Conservation (phyloP, 2,797 vertebrate species). For the Microctenopoma stevenorrisi region DNA sequence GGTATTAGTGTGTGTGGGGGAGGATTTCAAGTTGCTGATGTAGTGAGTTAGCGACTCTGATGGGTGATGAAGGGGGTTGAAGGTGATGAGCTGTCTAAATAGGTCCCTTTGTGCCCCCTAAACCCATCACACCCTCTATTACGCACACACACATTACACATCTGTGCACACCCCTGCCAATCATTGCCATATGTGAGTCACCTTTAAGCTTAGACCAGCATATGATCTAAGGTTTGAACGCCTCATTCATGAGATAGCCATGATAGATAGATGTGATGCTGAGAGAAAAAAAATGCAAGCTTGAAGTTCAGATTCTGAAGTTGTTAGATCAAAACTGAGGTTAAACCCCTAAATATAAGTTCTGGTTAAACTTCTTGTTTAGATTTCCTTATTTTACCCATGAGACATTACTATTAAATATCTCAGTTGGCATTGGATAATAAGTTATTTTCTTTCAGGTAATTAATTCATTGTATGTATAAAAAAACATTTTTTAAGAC, state of each 20-base stretch:
- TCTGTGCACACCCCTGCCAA: constrained; percentile 54
- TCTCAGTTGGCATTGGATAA: too few relatives aligned
- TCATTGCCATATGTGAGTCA: constrained; percentile 77
- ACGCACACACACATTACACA: constrained; percentile 13
- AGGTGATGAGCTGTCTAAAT: constrained; percentile 78
- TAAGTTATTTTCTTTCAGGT: too few relatives aligned
- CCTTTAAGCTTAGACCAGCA: constrained; percentile 45
- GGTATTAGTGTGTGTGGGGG: constrained; percentile 33
- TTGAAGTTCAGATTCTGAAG: too few relatives aligned
- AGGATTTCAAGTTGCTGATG: background rate
- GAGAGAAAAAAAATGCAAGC: too few relatives aligned
- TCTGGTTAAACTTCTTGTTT: too few relatives aligned
- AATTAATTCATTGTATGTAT: too few relatives aligned
- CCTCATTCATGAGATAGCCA: constrained; percentile 50
- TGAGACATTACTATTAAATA: too few relatives aligned
- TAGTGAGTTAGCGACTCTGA: constrained; percentile 44
- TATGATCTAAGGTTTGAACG: constrained; percentile 53
- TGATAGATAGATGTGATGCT: constrained; percentile 1
- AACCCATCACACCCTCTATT: constrained; percentile 62
- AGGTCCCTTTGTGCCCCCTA: constrained; percentile 75
- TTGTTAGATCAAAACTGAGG: too few relatives aligned
- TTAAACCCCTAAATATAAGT: background rate
- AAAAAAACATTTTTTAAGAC: too few relatives aligned
- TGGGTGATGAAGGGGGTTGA: constrained; percentile 41
- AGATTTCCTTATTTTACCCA: too few relatives aligned